A percentile compares a stretch with the other conserved stretches of the same genome.
Evolutionary conservation across 2,888 invertebrate genomes (phyloP).

Genomic region (Netelia melanura): DNA sequence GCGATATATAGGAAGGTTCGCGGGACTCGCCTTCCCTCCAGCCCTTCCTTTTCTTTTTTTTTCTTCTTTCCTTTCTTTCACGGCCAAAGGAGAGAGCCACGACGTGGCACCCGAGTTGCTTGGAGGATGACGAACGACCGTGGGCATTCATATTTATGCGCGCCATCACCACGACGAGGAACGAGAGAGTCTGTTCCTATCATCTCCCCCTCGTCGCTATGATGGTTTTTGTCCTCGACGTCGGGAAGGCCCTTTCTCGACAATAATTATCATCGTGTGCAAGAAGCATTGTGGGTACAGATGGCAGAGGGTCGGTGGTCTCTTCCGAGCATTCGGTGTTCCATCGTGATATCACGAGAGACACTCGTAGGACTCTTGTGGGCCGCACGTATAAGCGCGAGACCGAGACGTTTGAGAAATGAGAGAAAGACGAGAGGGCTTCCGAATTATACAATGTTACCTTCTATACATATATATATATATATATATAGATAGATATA

Average conservation of each 20-base stretch:
- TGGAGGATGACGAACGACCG: constrained; percentile 68
- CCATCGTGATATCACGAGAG: constrained; percentile 15
- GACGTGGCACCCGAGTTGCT: constrained; percentile 49
- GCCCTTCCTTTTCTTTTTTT: constrained; percentile 9
- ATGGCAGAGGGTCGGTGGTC: background rate
- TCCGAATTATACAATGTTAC: constrained; percentile 39
- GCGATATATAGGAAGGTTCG: constrained; percentile 19
- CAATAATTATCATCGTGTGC: constrained; percentile 62
- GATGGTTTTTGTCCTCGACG: constrained; percentile 54
- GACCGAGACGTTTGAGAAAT: constrained; percentile 32
- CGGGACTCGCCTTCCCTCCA: background rate
- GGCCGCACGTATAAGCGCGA: constrained; percentile 34
- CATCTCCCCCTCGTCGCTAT: constrained; percentile 20
- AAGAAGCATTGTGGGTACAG: constrained; percentile 41
- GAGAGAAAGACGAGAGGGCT: constrained; percentile 29
- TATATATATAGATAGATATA: background rate
- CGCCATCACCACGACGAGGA: constrained; percentile 39
- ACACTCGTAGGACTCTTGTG: background rate
- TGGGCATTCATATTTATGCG: constrained; percentile 67
- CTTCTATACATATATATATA: background rate
- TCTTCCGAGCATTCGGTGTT: constrained; percentile 6
- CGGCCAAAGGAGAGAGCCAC: constrained; percentile 37
- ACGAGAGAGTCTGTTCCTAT: constrained; percentile 47
- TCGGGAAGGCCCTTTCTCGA: constrained; percentile 36
- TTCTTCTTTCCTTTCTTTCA: constrained; percentile 9